Evolutionary conservation across 2,113 vertebrate species (phyloP).

Genomic region (Lampris incognitus): DNA sequence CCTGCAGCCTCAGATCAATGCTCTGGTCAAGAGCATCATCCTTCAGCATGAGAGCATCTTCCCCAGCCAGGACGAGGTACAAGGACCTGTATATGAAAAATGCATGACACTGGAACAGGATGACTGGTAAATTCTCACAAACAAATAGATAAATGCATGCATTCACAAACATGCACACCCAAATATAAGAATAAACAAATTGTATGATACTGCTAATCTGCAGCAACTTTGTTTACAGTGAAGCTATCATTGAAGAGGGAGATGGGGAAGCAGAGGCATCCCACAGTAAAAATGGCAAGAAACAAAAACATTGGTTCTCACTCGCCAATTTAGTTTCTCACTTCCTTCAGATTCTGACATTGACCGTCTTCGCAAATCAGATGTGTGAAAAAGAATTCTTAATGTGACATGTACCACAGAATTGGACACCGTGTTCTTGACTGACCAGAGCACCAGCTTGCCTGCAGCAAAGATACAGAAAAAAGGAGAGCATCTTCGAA

Average conservation of each 20-base stretch:
- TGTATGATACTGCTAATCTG: neutral
- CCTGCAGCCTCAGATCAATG: constrained; percentile 87
- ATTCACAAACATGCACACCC: neutral
- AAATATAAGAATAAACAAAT: no score
- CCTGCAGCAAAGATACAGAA: constrained; percentile 74
- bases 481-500: constrained; percentile 71
- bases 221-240: constrained; percentile 59
- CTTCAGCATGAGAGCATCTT: constrained; percentile 85
- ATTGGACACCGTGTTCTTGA: constrained; percentile 72
- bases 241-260: constrained; percentile 77
- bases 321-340: accelerated
- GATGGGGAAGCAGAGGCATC: constrained; percentile 71
- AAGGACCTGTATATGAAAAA: constrained; percentile 83
- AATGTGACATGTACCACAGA: constrained; percentile 61
- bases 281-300: constrained; percentile 66
- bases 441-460: constrained; percentile 68
- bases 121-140: constrained; percentile 69
- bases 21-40: constrained; percentile 87
- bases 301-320: neutral
- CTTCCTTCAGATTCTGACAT: neutral
- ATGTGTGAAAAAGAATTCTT: neutral
- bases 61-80: constrained; percentile 77
- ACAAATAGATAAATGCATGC: neutral
- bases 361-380: neutral
- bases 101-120: constrained; percentile 84